Conservation (phyloP, 2,888 invertebrate genomes). For the Hypolimnas misippus region DNA sequence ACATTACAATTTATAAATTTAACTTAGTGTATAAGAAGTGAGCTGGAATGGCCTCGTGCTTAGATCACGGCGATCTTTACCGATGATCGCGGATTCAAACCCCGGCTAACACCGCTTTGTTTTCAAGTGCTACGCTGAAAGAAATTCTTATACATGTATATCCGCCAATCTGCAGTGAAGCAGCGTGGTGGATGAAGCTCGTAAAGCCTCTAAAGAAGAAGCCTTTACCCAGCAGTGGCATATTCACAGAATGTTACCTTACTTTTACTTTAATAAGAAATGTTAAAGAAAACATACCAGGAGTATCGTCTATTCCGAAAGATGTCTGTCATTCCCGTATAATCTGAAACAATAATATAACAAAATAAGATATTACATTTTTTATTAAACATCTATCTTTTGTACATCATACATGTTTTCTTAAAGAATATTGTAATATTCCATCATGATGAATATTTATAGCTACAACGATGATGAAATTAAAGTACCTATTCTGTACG, state of each 20-base stretch:
- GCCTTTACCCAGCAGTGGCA: too few relatives aligned
- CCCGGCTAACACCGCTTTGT: too few relatives aligned
- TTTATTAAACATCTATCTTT: neutral
- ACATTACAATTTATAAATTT: neutral
- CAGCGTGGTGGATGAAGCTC: too few relatives aligned
- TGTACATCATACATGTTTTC: neutral
- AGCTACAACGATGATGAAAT: neutral
- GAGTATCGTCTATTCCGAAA: constrained; percentile 50
- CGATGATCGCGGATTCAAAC: too few relatives aligned
- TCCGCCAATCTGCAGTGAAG: too few relatives aligned
- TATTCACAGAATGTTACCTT: too few relatives aligned
- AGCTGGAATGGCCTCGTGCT: too few relatives aligned
- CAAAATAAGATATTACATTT: constrained; percentile 19
- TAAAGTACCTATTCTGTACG: neutral
- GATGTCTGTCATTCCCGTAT: constrained; percentile 64
- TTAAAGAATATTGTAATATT: neutral
- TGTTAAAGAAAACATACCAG: constrained; percentile 58
- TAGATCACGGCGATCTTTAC: too few relatives aligned
- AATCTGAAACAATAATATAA: constrained; percentile 63
- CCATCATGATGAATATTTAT: neutral
- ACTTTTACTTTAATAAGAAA: neutral
- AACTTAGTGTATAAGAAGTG: too few relatives aligned
- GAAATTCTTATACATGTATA: too few relatives aligned
- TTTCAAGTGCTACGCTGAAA: too few relatives aligned
- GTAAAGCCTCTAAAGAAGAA: too few relatives aligned